Evolutionary conservation across 2,797 vertebrate species (phyloP).

Genomic region (Bradypus variegatus): DNA sequence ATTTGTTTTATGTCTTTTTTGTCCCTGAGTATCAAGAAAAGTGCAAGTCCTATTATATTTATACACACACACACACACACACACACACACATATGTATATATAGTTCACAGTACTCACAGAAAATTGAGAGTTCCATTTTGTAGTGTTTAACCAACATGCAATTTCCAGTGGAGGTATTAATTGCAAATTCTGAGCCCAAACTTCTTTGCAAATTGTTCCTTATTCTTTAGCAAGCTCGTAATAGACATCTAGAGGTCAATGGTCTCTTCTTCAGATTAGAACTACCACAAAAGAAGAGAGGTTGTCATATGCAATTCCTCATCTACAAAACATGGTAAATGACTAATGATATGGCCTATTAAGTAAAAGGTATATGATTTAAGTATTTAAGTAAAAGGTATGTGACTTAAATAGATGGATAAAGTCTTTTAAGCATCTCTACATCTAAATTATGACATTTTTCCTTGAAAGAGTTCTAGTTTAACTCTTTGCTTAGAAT

Average conservation of each 20-base stretch:
- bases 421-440: not conserved
- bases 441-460: not conserved
- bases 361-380: not conserved
- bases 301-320: not conserved
- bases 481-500: not conserved
- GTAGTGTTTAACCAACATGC: not conserved
- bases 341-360: not conserved
- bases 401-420: not conserved
- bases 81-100: no score
- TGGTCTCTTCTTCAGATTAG: not conserved
- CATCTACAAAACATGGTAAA: not conserved
- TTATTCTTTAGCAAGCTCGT: not conserved
- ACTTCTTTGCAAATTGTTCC: not conserved
- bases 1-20: not conserved
- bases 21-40: not conserved
- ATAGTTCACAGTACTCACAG: not conserved
- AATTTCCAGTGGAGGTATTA: not conserved
- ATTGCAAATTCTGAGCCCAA: slow-evolving; percentile 17
- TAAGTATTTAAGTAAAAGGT: not conserved
- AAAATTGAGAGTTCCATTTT: not conserved
- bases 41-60: not conserved
- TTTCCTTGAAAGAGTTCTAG: not conserved
- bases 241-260: not conserved
- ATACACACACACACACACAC: no score
- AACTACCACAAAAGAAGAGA: not conserved